Conservation (phyloP, 2,888 invertebrate species). For the Pristionchus mayeri region DNA sequence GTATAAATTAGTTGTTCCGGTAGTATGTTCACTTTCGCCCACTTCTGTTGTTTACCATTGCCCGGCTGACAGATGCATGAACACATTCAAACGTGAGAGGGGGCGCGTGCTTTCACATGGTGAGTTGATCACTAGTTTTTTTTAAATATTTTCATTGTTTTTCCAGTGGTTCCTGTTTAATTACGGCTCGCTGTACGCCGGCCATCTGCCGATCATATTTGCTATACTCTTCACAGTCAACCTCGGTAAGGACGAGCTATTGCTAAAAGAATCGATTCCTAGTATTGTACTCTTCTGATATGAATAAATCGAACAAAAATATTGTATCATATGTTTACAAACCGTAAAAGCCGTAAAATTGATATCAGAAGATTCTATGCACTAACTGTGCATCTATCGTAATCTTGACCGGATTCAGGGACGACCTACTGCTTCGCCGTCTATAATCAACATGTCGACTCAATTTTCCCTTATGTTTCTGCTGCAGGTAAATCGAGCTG, state of each 20-base stretch:
- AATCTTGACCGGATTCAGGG: conserved; percentile 53
- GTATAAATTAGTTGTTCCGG: no score
- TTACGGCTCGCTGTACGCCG: conserved; percentile 63
- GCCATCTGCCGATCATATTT: conserved; percentile 71
- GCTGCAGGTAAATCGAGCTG: no score
- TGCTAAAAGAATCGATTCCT: no score
- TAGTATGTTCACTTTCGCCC: no score
- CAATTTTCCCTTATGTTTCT: conserved; percentile 75
- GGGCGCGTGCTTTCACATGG: conserved; percentile 10
- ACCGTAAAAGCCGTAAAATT: no score
- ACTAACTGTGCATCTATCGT: no score
- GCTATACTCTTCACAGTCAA: conserved; percentile 67
- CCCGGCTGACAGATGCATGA: background rate
- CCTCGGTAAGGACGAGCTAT: conserved; percentile 57
- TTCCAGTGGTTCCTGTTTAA: conserved; percentile 50
- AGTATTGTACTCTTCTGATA: no score
- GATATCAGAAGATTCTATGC: no score
- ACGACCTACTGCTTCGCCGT: conserved; percentile 71
- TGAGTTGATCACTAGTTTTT: background rate
- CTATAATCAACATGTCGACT: conserved; percentile 70
- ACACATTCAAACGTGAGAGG: background rate
- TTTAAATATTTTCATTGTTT: background rate
- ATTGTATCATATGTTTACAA: no score
- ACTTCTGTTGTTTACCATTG: background rate
- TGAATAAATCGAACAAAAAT: no score